Evolutionary conservation across 2,113 vertebrate species (phyloP), one percentile per base, ranked within the genome.

Genomic region (Phyllostomus discolor): DNA sequence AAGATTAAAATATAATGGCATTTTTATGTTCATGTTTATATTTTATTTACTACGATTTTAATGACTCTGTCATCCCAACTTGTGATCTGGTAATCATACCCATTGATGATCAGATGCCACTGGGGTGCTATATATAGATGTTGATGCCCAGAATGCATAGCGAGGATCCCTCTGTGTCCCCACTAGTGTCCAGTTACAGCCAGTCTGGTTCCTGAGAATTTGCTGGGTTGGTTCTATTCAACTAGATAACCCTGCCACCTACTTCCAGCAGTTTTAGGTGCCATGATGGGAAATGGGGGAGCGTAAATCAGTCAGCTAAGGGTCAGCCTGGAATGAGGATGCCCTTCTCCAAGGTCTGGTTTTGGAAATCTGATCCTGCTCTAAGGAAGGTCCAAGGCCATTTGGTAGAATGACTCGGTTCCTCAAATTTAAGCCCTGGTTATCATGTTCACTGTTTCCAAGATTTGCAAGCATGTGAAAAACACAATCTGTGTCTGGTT

Each of bases 1-100:
- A 88, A 91, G 66, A 94, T 97, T 94, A 50, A 93, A 97, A 95
- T 94, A 50, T 93, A 94, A 97, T 97, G 0, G 54, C 76, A 96
- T 96, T 95, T 97, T 98, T 84, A 97, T 96, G 96, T 97, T 98
- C 82, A 97, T 96, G 96, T 95, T 98, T 95, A 97, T 31, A 96
- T 95, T 96, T 96, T 97, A 83, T 97, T 97, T 97, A 10, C 19
- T 12, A 1, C 90, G 80, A 90, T 96, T 98, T 98, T 97, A 92
- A 97, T 87, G 1, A 96, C 93, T 75, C 57, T 97, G 75, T 95
- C 75, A 93, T 96, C 70, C 89, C 83, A 84, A 46, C 43, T 81
- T 96, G 69, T 95, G 70, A 87, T 89, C 73, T 94, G 79, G 57
- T 96, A 75, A 66, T 93, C 93, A 80, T 81, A 20, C 38, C 80